phyloP scores from a whole-genome alignment of 2,888 invertebrate species.

The Selenia dentaria region DNA sequence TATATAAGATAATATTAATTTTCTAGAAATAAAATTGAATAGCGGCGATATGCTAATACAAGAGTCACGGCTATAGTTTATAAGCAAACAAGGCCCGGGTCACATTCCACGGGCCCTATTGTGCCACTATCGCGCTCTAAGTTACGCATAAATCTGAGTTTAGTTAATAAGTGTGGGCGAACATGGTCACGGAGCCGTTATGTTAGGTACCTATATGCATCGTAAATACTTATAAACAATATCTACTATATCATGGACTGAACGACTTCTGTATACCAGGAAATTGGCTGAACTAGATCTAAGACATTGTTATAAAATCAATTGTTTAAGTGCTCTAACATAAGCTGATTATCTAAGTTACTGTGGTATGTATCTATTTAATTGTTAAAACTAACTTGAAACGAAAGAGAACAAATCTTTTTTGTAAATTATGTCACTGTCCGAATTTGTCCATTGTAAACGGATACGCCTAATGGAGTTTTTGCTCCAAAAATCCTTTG shows the following conservation, averaged over 20 bases:
- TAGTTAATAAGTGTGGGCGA: constrained; percentile 79
- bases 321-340: no score
- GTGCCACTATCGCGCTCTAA: constrained; percentile 69
- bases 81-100: constrained; percentile 56
- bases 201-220: constrained; percentile 40
- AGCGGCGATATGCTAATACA: constrained; percentile 33
- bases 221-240: constrained; percentile 51
- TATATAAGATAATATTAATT: no score
- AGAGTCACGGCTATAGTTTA: constrained; percentile 35
- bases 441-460: constrained; percentile 14
- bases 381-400: no score
- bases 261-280: constrained; percentile 21
- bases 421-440: constrained; percentile 4
- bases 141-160: constrained; percentile 77
- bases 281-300: constrained; percentile 17
- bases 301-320: constrained; percentile 8
- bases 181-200: constrained; percentile 67
- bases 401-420: no score
- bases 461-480: constrained; percentile 31
- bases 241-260: constrained; percentile 23
- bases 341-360: no score
- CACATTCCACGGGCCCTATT: constrained; percentile 77
- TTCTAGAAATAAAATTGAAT: constrained; percentile 30
- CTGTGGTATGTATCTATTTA: no score
- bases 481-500: constrained; percentile 37